Evolutionary conservation across 2,113 vertebrate genomes (phyloP).

Genomic region (Stegastes partitus): DNA sequence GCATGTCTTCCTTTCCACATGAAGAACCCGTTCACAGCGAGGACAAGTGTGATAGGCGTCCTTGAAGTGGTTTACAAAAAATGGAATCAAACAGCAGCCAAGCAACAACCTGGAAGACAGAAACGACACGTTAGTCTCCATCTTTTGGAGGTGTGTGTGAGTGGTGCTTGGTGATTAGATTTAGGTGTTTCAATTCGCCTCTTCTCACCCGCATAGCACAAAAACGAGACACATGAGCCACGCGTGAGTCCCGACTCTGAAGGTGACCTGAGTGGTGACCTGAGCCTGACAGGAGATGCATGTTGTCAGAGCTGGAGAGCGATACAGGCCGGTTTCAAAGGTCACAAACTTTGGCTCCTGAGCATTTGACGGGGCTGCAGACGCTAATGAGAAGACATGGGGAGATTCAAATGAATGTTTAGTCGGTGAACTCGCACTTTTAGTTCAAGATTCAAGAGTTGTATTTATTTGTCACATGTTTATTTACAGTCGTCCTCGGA

Average conservation of each 20-base stretch:
- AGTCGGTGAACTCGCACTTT: background rate
- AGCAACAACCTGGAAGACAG: conserved; percentile 62
- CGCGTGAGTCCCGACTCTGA: conserved; percentile 50
- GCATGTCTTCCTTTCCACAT: conserved; percentile 69
- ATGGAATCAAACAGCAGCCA: conserved; percentile 79
- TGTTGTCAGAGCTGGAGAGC: conserved; percentile 53
- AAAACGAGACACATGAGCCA: conserved; percentile 77
- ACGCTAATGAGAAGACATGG: conserved; percentile 29
- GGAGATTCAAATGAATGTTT: background rate
- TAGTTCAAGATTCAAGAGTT: too few species aligned
- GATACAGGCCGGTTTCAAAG: conserved; percentile 46
- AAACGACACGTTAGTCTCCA: background rate
- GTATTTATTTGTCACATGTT: too few species aligned
- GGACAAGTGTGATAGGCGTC: conserved; percentile 76
- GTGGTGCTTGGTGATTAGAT: background rate
- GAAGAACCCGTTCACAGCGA: conserved; percentile 65
- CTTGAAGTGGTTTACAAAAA: conserved; percentile 74
- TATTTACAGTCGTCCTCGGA: too few species aligned
- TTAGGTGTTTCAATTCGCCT: background rate
- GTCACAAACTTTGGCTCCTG: conserved; percentile 49
- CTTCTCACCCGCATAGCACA: conserved; percentile 75
- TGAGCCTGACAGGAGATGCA: conserved; percentile 68
- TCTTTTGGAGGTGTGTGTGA: background rate
- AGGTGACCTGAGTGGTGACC: conserved; percentile 74
- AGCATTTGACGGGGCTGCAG: background rate